phyloP scores from a whole-genome alignment of 2,888 invertebrate genomes.

The Drosophila pseudotalamancana region DNA sequence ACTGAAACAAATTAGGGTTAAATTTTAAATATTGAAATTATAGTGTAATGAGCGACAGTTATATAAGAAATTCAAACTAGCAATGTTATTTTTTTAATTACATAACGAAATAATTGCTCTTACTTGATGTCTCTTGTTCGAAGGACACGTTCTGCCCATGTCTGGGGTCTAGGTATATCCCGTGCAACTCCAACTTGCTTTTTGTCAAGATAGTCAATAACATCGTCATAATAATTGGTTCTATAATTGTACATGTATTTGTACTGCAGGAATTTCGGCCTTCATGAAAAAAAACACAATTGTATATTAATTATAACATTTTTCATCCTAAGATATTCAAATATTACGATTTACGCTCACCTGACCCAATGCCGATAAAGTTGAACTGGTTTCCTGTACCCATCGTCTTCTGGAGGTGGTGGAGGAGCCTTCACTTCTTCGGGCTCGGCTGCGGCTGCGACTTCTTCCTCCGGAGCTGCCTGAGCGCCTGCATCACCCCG shows the following conservation, averaged over 20 bases:
- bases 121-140: slow-evolving; percentile 87
- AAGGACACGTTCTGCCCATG: slow-evolving; percentile 93
- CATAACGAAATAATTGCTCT: background rate
- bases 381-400: slow-evolving; percentile 88
- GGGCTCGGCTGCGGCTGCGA: slow-evolving; percentile 82
- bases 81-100: background rate
- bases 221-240: slow-evolving; percentile 94
- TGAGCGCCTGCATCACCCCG: slow-evolving; percentile 31
- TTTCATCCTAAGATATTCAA: background rate
- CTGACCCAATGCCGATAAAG: slow-evolving; percentile 93
- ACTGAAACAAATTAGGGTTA: slow-evolving; percentile 45
- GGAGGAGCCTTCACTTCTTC: slow-evolving; percentile 85
- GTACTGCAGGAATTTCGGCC: slow-evolving; percentile 92
- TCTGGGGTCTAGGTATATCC: slow-evolving; percentile 91
- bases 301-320: background rate
- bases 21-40: background rate
- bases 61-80: background rate
- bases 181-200: slow-evolving; percentile 88
- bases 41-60: background rate
- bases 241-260: slow-evolving; percentile 93
- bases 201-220: slow-evolving; percentile 92
- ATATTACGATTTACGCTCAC: slow-evolving; percentile 81
- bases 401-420: slow-evolving; percentile 85
- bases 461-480: slow-evolving; percentile 48
- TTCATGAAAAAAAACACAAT: slow-evolving; percentile 73